Base-by-base conservation (phyloP, 2,888 invertebrate species). In the Auanema freiburgensis region DNA sequence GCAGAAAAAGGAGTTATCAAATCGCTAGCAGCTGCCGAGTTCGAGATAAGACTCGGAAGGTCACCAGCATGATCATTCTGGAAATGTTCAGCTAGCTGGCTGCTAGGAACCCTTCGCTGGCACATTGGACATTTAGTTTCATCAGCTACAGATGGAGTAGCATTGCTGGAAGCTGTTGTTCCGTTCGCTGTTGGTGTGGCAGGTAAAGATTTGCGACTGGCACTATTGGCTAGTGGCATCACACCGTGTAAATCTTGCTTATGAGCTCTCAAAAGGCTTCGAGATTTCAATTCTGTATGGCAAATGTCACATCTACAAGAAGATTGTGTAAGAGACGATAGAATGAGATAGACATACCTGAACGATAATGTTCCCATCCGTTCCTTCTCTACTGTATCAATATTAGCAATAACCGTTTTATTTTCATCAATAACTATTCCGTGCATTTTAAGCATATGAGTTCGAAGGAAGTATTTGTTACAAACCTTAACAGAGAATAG, bases 401-500 rank as follows among this genome's bases (percentile, higher is more conserved):
- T 83, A 69, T 81, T 83, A 40, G 82, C 83, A 53, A 83, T 84
- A 42, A 83, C 77, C 8, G 77, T 77, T 68, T 84, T 84, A 71
- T 83, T 83, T 70, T 84, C 84, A 66, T 84, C 84, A 60, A 84
- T 84, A 14, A 82, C 84, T 57, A 87, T 84, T 63, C 86, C 86
- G 79, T 87, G 98, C 92, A 98, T 96, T 84, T 82, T 82, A 42
- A 82, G 77, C 82, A 82, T 82, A 87, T 98, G 98, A 1, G 96
- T 97, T 85, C 96, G 93, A 91, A 98, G 92, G 86, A 98, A 98
- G 85, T 98, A 98, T 86, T 98, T 98, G 87, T 98, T 98, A 87
- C 97, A 98, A 77, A 98, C 97, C 95, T 69, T 53, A 18, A 67
- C 59, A 56, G n/a, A 8, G 8, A 8, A 18, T 46, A 14, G 12